These are phyloP conservation scores for Gobius niger DNA, from an alignment of 2,113 vertebrate genomes.

Conservation along the genomic window DNA sequence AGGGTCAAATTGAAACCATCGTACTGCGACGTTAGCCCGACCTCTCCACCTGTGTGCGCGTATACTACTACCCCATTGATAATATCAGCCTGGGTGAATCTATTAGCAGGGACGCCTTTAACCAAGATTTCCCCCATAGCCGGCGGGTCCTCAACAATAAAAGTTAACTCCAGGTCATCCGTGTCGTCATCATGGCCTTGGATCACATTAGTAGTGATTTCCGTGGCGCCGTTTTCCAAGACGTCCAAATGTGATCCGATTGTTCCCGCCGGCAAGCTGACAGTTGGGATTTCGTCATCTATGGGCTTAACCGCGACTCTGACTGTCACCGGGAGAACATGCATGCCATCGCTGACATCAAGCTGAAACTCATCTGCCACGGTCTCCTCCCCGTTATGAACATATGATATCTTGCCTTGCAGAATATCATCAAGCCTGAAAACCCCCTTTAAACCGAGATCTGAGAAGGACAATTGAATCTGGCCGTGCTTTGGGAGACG, in stretches of 20 bases:
- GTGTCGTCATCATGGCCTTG: slow-evolving; percentile 84
- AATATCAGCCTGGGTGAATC: slow-evolving; percentile 89
- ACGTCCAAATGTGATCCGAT: slow-evolving; percentile 89
- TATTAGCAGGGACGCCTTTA: slow-evolving; percentile 79
- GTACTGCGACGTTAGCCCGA: slow-evolving; percentile 80
- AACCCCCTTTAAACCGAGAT: slow-evolving; percentile 74
- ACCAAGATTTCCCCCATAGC: slow-evolving; percentile 84
- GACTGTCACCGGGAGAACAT: slow-evolving; percentile 85
- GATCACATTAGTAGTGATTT: slow-evolving; percentile 87
- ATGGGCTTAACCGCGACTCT: slow-evolving; percentile 82
- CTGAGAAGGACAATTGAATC: slow-evolving; percentile 75
- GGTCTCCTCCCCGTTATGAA: slow-evolving; percentile 82
- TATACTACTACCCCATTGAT: slow-evolving; percentile 88
- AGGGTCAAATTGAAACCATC: slow-evolving; percentile 92
- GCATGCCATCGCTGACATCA: slow-evolving; percentile 90
- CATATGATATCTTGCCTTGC: slow-evolving; percentile 82
- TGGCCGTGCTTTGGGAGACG: slow-evolving; percentile 84
- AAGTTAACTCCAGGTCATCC: slow-evolving; percentile 88
- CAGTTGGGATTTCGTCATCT: slow-evolving; percentile 80
- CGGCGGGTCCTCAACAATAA: slow-evolving; percentile 86
- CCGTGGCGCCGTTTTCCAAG: slow-evolving; percentile 87
- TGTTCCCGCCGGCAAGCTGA: slow-evolving; percentile 80
- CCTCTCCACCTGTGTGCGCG: slow-evolving; percentile 87
- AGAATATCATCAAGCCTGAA: slow-evolving; percentile 85
- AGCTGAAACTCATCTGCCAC: slow-evolving; percentile 82